Evolutionary conservation across 2,797 vertebrate species (phyloP), one percentile per base, ranked within the genome.

Genomic region (Alectoris magna): DNA sequence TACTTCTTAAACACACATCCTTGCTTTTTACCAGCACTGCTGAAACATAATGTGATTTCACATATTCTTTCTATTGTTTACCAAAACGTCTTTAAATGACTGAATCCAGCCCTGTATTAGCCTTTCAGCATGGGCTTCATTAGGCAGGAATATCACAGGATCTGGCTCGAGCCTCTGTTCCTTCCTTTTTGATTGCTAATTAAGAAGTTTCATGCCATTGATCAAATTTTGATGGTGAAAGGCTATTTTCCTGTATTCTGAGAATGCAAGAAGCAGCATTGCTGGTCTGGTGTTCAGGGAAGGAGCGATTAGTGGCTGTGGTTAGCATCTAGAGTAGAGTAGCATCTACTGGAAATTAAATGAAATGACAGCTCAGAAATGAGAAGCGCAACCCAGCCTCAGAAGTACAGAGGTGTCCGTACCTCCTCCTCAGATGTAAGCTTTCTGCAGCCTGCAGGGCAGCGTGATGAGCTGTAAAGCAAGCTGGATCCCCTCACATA

Each of bases 341-440:
- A 90, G 84, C 80, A 86, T 87, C 55, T 94, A 86, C 92, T 93
- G 90, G 70, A 71, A 95, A 91, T 70, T 34, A 70, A 91, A 84
- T 49, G 84, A 77, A 94, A 96, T 94, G 83, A 95, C 94, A 96
- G 80, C 74, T 90, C 55, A n/a, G 82, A 55, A 77, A 62, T 43
- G 6, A 49, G 71, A 82, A 68, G 46, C 8, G 6, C 48, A 58
- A 27, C 16, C 22, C 81, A 78, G 60, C 9, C n/a, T 36, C 58
- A 48, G 48, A 49, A 53, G 8, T 39, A 5, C 22, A n/a, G 64
- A 60, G 43, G 38, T 24, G 49, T 72, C 84, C 84, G 48, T 41
- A 78, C 17, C 44, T 4, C 1, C 49, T 69, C 55, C 26, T 74
- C 49, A 4, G 44, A 8, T 0, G 4, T 24, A 72, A 39, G 39